Conservation (phyloP, 2,797 vertebrate species). For the Fundulus diaphanus region DNA sequence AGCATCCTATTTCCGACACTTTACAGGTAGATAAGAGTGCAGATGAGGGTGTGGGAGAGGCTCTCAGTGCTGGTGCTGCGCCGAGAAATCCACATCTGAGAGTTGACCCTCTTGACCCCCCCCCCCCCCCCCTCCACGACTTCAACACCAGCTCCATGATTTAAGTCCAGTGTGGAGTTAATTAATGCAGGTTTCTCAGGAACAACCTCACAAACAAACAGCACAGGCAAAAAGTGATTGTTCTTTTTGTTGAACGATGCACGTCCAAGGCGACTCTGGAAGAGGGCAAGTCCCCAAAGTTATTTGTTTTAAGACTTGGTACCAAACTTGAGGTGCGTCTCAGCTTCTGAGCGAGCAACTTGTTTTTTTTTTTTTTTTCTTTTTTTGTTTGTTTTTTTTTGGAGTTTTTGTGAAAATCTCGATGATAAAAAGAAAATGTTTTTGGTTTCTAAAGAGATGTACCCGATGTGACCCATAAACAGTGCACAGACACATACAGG, state of each 20-base stretch:
- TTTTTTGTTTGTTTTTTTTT: conserved; percentile 45
- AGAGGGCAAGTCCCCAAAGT: conserved; percentile 59
- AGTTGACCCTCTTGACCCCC: conserved; percentile 35
- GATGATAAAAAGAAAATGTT: conserved; percentile 75
- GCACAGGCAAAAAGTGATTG: conserved; percentile 83
- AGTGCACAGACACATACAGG: conserved; percentile 75
- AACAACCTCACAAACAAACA: conserved; percentile 54
- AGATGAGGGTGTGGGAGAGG: conserved; percentile 47
- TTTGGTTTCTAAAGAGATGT: conserved; percentile 80
- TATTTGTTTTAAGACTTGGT: conserved; percentile 76
- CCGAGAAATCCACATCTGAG: conserved; percentile 63
- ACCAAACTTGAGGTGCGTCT: conserved; percentile 73
- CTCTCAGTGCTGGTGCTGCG: conserved; percentile 73
- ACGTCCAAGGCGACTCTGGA: conserved; percentile 72
- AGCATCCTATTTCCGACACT: conserved; percentile 63
- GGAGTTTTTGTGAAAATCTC: conserved; percentile 67
- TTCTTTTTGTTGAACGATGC: conserved; percentile 65
- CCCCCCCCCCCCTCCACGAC: conserved; percentile 18
- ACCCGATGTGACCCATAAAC: conserved; percentile 79
- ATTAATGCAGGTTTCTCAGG: conserved; percentile 68
- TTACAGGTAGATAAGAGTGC: conserved; percentile 63
- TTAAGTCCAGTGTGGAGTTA: conserved; percentile 76
- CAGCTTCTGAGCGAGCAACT: conserved; percentile 69
- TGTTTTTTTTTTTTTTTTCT: conserved; percentile 37
- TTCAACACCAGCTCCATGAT: conserved; percentile 63